Evolutionary conservation across 2,888 invertebrate genomes (phyloP), one percentile per base, ranked within the genome.

Genomic region (Cataglyphis albicans): DNA sequence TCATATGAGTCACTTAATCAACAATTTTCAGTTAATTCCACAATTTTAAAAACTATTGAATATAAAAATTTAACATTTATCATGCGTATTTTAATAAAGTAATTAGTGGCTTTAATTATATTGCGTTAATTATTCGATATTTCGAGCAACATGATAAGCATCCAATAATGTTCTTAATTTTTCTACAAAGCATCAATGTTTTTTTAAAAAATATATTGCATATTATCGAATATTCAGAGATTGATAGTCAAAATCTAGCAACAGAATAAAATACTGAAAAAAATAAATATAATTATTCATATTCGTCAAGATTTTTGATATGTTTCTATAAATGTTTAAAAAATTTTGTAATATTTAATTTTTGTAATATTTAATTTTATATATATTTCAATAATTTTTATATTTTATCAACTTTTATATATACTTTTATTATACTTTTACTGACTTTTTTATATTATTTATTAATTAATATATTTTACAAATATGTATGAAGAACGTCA

Each of bases 41-140:
- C 68, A 41, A 67, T 68, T 78, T 57, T 59, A 32, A 59, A 78
- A 78, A 78, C 41, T 57, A 57, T 68, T 57, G 68, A 78, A 44
- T 57, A 44, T 59, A 21, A 44, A 78, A 78, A 68, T 68, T 67
- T 32, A 29, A 55, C 65, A 64, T n/a, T 41, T 55, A 38, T 67
- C 76, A 38, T 67, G 41, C 41, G 41, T 68, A 67, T 57, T 67
- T 76, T 55, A 67, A 10, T 57, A 41, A 38, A n/a, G 41, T 78
- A 78, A 78, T 68, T 78, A 68, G 68, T 32, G 32, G 32, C 68
- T 78, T 25, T 25, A 25, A 25, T 25, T 25, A 25, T 25, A 1
- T 25, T 25, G 25, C 68, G 18, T 78, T 68, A 78, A 68, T 78
- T 57, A 68, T 68, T 68, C 67, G 38, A 52, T 32, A 7, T 55